phyloP scores from a whole-genome alignment of 1,140 invertebrate species.

The Heliconius himera region DNA sequence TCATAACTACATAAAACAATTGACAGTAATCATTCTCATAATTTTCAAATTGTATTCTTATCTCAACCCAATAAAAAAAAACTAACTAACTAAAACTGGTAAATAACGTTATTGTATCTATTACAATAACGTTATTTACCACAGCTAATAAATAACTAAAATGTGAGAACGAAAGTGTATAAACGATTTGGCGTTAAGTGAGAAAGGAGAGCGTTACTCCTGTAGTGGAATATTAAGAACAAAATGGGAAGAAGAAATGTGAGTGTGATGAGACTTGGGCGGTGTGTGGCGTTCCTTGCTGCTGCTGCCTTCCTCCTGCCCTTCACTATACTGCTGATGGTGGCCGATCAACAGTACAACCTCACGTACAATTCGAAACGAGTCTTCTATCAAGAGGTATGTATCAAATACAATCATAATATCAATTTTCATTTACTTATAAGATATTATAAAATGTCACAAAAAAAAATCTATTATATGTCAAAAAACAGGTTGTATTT shows the following conservation, averaged over 20 bases:
- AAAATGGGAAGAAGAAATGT: constrained; percentile 64
- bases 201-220: background rate
- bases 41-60: constrained; percentile 17
- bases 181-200: background rate
- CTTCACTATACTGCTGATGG: constrained; percentile 75
- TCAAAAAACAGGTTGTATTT: constrained; percentile 32
- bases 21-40: constrained; percentile 14
- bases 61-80: background rate
- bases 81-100: too few species aligned
- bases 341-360: constrained; percentile 76
- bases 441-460: background rate
- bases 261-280: constrained; percentile 67
- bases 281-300: constrained; percentile 73
- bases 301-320: constrained; percentile 72
- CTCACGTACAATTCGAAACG: constrained; percentile 73
- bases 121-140: background rate
- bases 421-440: background rate
- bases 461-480: background rate
- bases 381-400: constrained; percentile 77
- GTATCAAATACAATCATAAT: constrained; percentile 3
- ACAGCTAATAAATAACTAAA: background rate
- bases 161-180: background rate
- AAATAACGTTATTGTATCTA: too few species aligned
- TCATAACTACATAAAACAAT: background rate
- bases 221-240: background rate